Base-by-base conservation (phyloP, 2,797 vertebrate species). In the Clarias fuscus region DNA sequence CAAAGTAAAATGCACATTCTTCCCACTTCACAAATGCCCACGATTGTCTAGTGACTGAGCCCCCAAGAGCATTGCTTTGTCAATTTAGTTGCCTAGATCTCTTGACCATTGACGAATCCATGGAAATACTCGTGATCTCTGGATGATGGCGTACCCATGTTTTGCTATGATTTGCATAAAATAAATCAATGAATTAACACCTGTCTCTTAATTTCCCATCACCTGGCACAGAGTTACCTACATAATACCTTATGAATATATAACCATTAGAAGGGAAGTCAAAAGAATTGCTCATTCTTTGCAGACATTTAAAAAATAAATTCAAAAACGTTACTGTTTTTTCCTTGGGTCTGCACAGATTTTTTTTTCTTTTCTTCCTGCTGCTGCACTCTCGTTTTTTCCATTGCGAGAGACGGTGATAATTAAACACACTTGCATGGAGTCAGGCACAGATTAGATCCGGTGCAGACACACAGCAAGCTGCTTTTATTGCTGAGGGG, bases 391-490 rank as follows among this genome's bases (percentile, higher is more conserved):
- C 67, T 30, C 0, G 18, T 72, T 80, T 61, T 86, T 56, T 56
- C 59, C 68, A 68, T 78, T 0, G 17, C 64, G 56, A 37, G 30
- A 65, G 67, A 82, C 22, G 1, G 59, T 56, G 59, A 22, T 65
- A 53, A 81, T 86, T 82, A 73, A 82, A 73, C 43, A 65, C 78
- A 82, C 85, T 86, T 56, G 59, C 78, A 30, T 80, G 27, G 43
- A 83, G 81, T 77, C 75, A 79, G 73, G 30, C 65, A 18, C 61
- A 64, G n/a, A 84, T 84, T 72, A 64, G 86, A 61, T 84, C 37
- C 58, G 56, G 70, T 24, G 30, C 76, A 67, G 68, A 67, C 43
- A 4, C 68, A 1, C 67, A 30, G 67, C 82, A 56, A 30, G 82
- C 30, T 71, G 65, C 75, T 33, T 73, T 56, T 73, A 48, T 72